phyloP scores from a whole-genome alignment of 2,888 invertebrate species.

The Syritta pipiens region DNA sequence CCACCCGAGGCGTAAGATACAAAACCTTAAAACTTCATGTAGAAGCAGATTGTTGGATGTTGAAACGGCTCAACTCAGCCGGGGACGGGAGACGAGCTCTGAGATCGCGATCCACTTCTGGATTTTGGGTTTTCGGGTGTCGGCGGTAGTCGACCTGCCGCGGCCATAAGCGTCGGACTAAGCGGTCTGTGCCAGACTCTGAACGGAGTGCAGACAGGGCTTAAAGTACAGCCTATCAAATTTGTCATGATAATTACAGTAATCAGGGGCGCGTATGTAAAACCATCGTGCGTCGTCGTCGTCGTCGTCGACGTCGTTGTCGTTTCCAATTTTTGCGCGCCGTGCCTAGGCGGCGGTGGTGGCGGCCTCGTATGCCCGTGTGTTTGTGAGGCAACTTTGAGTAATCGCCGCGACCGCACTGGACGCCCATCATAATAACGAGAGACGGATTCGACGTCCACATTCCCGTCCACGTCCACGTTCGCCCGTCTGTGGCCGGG shows the following conservation, averaged over 20 bases:
- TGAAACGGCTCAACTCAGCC: conserved; percentile 29
- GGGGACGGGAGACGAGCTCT: neutral
- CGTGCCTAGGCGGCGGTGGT: too few relatives aligned
- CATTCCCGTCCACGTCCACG: too few relatives aligned
- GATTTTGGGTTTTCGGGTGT: conserved; percentile 20
- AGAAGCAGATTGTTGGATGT: conserved; percentile 25
- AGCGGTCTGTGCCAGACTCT: neutral
- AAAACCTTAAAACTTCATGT: conserved; percentile 50
- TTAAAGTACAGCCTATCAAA: conserved; percentile 58
- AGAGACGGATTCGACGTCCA: too few relatives aligned
- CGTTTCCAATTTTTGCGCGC: conserved; percentile 2
- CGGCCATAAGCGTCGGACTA: neutral
- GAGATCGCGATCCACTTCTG: neutral
- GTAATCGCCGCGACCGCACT: conserved; percentile 65
- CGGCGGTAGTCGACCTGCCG: conserved; percentile 33
- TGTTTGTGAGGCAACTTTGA: conserved; percentile 58
- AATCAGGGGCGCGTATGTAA: conserved; percentile 53
- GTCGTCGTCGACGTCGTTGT: conserved; percentile 17
- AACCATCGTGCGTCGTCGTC: conserved; percentile 31
- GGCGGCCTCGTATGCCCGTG: too few relatives aligned
- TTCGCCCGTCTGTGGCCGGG: conserved; percentile 43
- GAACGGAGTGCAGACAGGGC: conserved; percentile 51
- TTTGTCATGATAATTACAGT: conserved; percentile 69
- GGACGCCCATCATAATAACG: conserved; percentile 66
- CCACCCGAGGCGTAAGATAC: conserved; percentile 35